These are phyloP conservation scores for Eucriotettix oculatus DNA, from an alignment of 2,888 invertebrate genomes.

Conservation along the genomic window DNA sequence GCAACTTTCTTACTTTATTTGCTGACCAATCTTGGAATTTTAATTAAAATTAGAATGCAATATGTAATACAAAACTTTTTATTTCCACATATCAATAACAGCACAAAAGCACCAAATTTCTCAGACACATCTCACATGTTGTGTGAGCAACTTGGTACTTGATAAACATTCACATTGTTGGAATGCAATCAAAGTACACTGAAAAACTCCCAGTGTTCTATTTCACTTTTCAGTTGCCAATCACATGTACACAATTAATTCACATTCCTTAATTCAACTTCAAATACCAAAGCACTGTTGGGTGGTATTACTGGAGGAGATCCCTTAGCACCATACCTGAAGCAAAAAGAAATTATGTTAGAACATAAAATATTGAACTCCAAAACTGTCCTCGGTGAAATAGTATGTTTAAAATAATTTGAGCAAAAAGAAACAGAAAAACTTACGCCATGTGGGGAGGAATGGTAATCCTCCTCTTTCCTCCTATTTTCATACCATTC, in stretches of 20 bases:
- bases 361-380: too few relatives aligned
- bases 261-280: constrained; percentile 74
- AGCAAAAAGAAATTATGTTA: not conserved
- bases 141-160: too few relatives aligned
- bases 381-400: not conserved
- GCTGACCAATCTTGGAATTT: too few relatives aligned
- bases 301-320: constrained; percentile 75
- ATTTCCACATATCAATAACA: too few relatives aligned
- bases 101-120: too few relatives aligned
- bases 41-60: too few relatives aligned
- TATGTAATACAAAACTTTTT: too few relatives aligned
- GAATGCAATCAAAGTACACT: too few relatives aligned
- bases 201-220: too few relatives aligned
- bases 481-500: constrained; percentile 87
- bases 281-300: constrained; percentile 73
- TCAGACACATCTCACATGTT: too few relatives aligned
- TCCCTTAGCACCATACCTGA: constrained; percentile 49
- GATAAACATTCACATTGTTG: too few relatives aligned
- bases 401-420: not conserved
- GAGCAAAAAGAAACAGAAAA: not conserved
- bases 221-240: not conserved
- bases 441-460: constrained; percentile 78
- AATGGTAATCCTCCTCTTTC: constrained; percentile 68
- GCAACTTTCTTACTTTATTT: too few relatives aligned
- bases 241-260: constrained; percentile 19